phyloP scores from a whole-genome alignment of 2,113 vertebrate species.

The Antechinus stuartii region DNA sequence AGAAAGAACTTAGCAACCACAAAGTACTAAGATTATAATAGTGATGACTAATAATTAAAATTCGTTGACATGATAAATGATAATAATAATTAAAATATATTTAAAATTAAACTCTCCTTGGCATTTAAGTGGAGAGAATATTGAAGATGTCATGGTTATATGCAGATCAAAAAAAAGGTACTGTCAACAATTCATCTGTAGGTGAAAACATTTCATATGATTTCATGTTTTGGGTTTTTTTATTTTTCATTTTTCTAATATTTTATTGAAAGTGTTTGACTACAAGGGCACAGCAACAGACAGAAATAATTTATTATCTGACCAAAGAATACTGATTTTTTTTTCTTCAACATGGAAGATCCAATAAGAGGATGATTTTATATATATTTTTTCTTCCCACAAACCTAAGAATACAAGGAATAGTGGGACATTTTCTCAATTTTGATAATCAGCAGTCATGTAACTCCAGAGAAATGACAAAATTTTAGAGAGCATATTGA shows the following conservation, averaged over 20 bases:
- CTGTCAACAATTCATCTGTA: conserved; percentile 39
- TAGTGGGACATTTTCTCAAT: conserved; percentile 14
- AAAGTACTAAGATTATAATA: background rate
- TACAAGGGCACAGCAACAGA: conserved; percentile 26
- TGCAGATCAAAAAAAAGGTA: conserved; percentile 55
- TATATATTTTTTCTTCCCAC: conserved; percentile 16
- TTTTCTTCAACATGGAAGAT: conserved; percentile 17
- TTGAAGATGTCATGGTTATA: conserved; percentile 26
- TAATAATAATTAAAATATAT: no score
- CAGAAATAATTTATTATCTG: background rate
- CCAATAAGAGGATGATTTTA: conserved; percentile 52
- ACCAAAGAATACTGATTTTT: conserved; percentile 61
- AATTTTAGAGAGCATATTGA: background rate
- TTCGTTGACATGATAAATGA: background rate
- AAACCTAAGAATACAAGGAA: conserved; percentile 27
- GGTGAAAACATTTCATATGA: conserved; percentile 44
- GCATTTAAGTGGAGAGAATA: conserved; percentile 15
- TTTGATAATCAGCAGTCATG: background rate
- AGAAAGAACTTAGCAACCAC: background rate
- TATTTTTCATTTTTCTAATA: conserved; percentile 35
- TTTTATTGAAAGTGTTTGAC: conserved; percentile 51
- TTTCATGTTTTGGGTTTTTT: background rate
- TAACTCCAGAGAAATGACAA: background rate
- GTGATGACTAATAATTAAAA: background rate
- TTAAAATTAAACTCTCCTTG: background rate